Conservation (phyloP, 2,797 vertebrate genomes). For the Scolopax bukidnonensis region DNA sequence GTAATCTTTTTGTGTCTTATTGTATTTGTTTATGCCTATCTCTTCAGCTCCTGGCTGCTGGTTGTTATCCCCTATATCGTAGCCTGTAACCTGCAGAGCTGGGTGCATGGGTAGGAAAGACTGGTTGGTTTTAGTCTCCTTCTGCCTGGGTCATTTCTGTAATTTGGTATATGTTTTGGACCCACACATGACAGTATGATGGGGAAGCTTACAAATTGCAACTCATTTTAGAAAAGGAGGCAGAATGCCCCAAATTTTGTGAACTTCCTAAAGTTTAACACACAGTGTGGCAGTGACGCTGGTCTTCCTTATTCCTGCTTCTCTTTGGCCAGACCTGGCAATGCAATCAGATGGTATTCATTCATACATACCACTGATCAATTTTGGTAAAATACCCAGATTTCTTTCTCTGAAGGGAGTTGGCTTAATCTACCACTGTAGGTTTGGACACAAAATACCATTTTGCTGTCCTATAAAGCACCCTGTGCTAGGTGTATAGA, state of each 20-base stretch:
- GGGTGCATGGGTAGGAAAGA: fast-evolving
- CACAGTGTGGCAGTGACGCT: fast-evolving
- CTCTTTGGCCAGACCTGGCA: neutral
- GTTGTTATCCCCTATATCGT: neutral
- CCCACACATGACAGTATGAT: neutral
- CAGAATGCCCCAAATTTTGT: neutral
- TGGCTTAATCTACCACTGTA: neutral
- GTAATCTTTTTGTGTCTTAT: neutral
- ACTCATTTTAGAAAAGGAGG: neutral
- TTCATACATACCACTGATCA: neutral
- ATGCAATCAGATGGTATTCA: neutral
- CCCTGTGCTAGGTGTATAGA: neutral
- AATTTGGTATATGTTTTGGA: neutral
- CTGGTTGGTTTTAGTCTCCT: neutral
- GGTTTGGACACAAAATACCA: neutral
- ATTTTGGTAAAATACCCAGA: neutral
- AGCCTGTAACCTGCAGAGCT: neutral
- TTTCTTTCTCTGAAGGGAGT: neutral
- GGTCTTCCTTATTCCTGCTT: neutral
- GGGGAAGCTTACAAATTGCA: neutral
- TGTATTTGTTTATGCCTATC: neutral
- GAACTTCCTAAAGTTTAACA: neutral
- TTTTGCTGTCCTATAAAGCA: neutral
- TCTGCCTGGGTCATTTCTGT: neutral
- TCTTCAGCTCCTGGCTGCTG: neutral